These are phyloP conservation scores for Ecliptopera silaceata DNA, from an alignment of 2,888 invertebrate genomes.

Conservation along the genomic window DNA sequence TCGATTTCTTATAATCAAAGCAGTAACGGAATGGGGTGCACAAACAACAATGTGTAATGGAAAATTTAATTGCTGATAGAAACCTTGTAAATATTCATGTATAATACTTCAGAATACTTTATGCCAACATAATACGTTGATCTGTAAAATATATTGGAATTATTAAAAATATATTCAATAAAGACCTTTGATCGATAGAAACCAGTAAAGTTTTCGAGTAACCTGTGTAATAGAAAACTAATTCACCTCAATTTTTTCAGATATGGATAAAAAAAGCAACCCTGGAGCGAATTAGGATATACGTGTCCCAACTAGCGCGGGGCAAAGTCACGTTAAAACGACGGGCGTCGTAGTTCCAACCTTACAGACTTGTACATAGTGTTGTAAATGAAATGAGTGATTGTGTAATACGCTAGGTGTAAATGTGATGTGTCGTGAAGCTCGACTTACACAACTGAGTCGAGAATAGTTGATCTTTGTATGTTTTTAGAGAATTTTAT, in stretches of 20 bases:
- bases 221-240: not conserved
- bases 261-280: conserved; percentile 94
- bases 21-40: too few species aligned
- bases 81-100: too few species aligned
- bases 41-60: too few species aligned
- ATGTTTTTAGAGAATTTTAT: not conserved
- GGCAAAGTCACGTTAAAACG: conserved; percentile 95
- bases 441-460: conserved; percentile 16
- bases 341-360: conserved; percentile 86
- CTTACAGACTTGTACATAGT: conserved; percentile 36
- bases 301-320: conserved; percentile 91
- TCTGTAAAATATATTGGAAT: too few species aligned
- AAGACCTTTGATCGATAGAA: too few species aligned
- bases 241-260: conserved; percentile 74
- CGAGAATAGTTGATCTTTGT: not conserved
- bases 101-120: too few species aligned
- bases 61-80: too few species aligned
- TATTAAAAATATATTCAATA: too few species aligned
- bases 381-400: conserved; percentile 34
- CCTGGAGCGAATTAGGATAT: conserved; percentile 90
- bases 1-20: too few species aligned
- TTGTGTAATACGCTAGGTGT: conserved; percentile 36
- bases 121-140: too few species aligned
- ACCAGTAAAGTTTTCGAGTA: too few species aligned
- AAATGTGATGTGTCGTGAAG: conserved; percentile 14